A percentile compares a stretch with the other conserved stretches of the same genome.
Conservation (phyloP, 2,888 invertebrate species). For the Stenodema calcarata region DNA sequence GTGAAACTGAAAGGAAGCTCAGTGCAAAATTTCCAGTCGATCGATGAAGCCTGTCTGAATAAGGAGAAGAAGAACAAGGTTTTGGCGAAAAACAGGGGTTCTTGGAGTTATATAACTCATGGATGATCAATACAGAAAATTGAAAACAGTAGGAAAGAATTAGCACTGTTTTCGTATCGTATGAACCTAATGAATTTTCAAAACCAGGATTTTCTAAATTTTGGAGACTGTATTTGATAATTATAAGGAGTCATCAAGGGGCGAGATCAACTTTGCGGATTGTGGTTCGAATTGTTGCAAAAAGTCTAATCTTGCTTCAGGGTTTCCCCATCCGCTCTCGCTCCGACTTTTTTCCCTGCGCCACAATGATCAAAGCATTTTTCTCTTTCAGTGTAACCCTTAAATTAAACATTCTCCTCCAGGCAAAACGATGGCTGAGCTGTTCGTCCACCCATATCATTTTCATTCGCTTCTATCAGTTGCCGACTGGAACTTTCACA, state of each 20-base stretch:
- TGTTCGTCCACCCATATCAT: background rate
- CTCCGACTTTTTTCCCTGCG: background rate
- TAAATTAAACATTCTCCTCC: background rate
- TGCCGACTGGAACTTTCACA: background rate
- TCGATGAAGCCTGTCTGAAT: too few species aligned
- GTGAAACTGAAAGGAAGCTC: too few species aligned
- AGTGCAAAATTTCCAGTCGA: too few species aligned
- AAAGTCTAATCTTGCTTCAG: background rate
- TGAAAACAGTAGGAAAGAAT: too few species aligned
- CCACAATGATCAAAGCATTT: background rate
- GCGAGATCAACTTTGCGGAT: background rate
- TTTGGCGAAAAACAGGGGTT: too few species aligned
- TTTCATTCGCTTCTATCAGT: background rate
- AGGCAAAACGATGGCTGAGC: background rate
- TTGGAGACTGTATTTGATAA: background rate
- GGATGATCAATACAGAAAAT: too few species aligned
- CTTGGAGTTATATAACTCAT: too few species aligned
- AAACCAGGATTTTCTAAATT: background rate
- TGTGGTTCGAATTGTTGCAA: background rate
- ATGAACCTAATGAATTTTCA: too few species aligned
- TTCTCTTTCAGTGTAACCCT: background rate
- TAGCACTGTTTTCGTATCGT: too few species aligned
- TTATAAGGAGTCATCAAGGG: background rate
- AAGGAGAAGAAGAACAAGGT: too few species aligned
- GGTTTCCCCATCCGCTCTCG: background rate